Conservation (phyloP, 2,113 vertebrate species). For the Ctenomys sociabilis region DNA sequence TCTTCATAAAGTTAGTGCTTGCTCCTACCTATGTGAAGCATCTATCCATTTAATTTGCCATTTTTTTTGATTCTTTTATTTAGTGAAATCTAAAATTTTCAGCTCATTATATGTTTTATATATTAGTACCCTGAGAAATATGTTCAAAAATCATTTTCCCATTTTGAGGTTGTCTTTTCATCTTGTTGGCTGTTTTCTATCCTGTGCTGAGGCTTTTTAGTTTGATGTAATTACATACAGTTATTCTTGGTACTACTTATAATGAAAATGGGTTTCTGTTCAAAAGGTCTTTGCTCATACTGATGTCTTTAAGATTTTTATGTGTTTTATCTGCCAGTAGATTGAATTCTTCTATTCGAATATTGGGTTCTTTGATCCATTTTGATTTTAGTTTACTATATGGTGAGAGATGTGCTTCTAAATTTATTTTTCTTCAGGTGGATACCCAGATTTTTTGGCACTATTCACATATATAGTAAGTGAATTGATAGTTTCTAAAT, state of each 20-base stretch:
- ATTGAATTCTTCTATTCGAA: neutral
- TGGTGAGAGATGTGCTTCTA: neutral
- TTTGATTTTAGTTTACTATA: neutral
- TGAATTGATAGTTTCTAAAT: neutral
- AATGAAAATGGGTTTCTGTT: neutral
- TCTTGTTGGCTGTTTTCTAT: neutral
- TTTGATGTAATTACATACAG: neutral
- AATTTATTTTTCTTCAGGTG: neutral
- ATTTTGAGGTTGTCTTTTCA: neutral
- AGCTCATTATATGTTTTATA: neutral
- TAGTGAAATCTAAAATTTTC: neutral
- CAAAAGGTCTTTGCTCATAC: neutral
- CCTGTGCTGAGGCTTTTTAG: neutral
- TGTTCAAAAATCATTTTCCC: neutral
- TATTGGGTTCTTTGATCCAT: neutral
- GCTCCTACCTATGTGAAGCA: neutral
- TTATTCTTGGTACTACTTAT: neutral
- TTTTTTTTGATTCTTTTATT: neutral
- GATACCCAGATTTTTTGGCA: neutral
- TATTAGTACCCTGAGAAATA: neutral
- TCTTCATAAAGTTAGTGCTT: neutral
- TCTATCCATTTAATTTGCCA: neutral
- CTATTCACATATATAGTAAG: neutral
- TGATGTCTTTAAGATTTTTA: neutral
- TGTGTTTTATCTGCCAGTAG: neutral